Evolutionary conservation across 2,113 vertebrate genomes (phyloP).

Genomic region (Artemisiospiza belli): DNA sequence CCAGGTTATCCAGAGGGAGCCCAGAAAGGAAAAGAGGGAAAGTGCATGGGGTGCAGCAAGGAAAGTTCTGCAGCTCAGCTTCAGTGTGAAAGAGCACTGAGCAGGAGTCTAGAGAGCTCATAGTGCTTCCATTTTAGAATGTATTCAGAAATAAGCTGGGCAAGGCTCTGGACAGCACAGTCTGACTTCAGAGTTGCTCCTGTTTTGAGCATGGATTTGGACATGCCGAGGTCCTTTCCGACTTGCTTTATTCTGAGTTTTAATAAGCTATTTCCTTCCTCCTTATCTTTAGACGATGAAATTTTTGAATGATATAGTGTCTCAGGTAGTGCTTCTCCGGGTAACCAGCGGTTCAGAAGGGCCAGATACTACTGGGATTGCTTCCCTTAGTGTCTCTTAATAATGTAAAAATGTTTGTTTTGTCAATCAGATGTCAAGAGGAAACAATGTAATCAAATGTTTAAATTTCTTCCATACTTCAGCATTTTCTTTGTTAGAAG

Average conservation of each 20-base stretch:
- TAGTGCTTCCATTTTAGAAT: not conserved
- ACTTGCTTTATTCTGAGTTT: not conserved
- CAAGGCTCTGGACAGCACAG: not conserved
- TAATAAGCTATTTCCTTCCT: not conserved
- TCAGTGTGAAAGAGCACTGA: not conserved
- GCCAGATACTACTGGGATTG: not conserved
- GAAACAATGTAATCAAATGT: conserved; percentile 37
- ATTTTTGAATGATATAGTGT: not conserved
- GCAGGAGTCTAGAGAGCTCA: not conserved
- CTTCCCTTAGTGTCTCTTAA: not conserved
- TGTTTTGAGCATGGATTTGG: not conserved
- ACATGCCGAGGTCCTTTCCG: not conserved
- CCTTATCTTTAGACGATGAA: not conserved
- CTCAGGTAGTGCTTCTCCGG: not conserved
- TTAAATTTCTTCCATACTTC: not conserved
- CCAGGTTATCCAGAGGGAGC: fast-evolving
- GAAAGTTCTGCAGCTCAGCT: not conserved
- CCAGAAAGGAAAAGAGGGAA: not conserved
- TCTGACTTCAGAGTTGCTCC: not conserved
- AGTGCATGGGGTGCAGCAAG: not conserved
- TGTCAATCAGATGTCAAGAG: not conserved
- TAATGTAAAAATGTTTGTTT: not conserved
- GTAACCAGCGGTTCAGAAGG: not conserved
- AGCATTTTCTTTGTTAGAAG: conserved; percentile 8
- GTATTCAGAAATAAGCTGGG: not conserved